phyloP scores from a whole-genome alignment of 2,797 vertebrate genomes.

The Urophycis tenuis region DNA sequence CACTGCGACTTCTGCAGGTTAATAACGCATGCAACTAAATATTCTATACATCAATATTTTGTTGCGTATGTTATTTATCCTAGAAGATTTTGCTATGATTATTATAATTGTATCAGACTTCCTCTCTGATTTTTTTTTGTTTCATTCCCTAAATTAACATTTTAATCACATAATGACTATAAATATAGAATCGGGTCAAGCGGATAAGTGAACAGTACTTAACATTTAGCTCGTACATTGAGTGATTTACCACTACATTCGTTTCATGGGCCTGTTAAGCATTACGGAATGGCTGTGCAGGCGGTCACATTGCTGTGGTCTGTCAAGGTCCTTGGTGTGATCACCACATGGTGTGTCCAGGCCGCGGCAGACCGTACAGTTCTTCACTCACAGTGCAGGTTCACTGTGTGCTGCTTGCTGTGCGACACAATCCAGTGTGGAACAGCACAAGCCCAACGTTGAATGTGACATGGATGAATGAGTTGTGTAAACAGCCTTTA shows the following conservation, averaged over 20 bases:
- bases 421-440: background rate
- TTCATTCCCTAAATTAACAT: constrained; percentile 2
- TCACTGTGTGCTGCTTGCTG: background rate
- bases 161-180: constrained; percentile 2
- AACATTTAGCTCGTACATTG: constrained; percentile 5
- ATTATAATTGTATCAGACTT: background rate
- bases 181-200: constrained; percentile 1
- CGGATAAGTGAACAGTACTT: constrained; percentile 38
- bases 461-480: background rate
- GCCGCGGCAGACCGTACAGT: background rate
- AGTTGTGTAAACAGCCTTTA: background rate
- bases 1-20: background rate
- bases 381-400: background rate
- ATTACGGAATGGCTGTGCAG: constrained; percentile 45
- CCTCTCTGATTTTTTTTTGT: background rate
- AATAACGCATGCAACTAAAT: no score
- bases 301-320: background rate
- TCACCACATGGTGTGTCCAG: background rate
- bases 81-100: background rate
- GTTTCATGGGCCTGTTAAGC: constrained; percentile 41
- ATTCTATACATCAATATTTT: no score
- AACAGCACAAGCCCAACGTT: background rate
- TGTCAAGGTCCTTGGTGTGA: background rate
- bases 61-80: background rate
- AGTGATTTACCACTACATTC: background rate